These are phyloP conservation scores for Ametastegia equiseti DNA, from an alignment of 2,888 invertebrate genomes.

Conservation along the genomic window DNA sequence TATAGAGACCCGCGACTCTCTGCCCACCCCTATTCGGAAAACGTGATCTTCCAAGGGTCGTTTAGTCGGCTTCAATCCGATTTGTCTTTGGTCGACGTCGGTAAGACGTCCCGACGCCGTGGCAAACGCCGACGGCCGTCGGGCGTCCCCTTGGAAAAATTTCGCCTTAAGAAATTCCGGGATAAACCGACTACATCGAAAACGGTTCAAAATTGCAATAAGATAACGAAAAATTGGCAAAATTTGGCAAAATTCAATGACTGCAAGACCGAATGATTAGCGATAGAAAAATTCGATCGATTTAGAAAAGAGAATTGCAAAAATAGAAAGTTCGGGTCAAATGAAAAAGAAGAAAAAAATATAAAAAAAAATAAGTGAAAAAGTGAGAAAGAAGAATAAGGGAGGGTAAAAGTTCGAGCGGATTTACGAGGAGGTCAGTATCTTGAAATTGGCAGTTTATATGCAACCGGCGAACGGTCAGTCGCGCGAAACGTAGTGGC, in stretches of 20 bases:
- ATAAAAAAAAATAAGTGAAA: background rate
- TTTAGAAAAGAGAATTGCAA: background rate
- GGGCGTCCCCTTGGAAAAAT: background rate
- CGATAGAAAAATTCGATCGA: too few species aligned
- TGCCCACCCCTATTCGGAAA: slow-evolving; percentile 18
- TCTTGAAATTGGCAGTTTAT: slow-evolving; percentile 68
- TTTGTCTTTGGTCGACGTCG: slow-evolving; percentile 34
- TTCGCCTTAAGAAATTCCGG: background rate
- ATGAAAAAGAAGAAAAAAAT: background rate
- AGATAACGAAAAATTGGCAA: background rate
- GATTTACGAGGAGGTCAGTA: slow-evolving; percentile 37
- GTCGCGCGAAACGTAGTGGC: slow-evolving; percentile 57
- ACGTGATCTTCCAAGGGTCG: slow-evolving; percentile 38
- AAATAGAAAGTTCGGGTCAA: background rate
- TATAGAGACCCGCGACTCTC: slow-evolving; percentile 48
- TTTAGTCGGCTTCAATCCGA: slow-evolving; percentile 36
- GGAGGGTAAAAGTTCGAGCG: background rate
- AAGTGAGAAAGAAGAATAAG: background rate
- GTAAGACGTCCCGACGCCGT: slow-evolving; percentile 10
- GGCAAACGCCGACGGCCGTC: slow-evolving; percentile 17
- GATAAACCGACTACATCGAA: background rate
- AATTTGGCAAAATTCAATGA: background rate
- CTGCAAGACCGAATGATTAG: background rate
- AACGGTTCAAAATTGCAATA: too few species aligned
- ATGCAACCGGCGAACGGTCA: slow-evolving; percentile 72